These are phyloP conservation scores for Geopemphigus sp. DNA, from an alignment of 1,140 invertebrate genomes.

Conservation along the genomic window DNA sequence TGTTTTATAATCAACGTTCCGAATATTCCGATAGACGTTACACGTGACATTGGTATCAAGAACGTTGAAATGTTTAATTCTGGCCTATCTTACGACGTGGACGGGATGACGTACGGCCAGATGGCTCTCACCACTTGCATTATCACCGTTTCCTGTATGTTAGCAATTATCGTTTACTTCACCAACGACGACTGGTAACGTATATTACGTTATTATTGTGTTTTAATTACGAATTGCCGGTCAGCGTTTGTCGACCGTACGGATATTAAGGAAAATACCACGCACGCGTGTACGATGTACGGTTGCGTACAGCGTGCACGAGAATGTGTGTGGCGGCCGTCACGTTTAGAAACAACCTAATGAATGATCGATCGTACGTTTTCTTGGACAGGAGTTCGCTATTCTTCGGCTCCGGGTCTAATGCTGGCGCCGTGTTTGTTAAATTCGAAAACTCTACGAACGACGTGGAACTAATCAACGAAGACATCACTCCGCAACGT, in stretches of 20 bases:
- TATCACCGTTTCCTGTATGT: background rate
- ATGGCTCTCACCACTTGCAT: background rate
- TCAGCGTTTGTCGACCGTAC: no score
- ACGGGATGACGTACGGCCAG: slow-evolving; percentile 35
- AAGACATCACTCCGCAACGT: slow-evolving; percentile 1
- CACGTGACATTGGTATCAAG: background rate
- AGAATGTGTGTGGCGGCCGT: no score
- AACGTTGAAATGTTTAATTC: slow-evolving; percentile 15
- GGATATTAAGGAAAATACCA: no score
- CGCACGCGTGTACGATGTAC: no score
- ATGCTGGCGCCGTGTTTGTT: background rate
- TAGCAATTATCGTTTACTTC: slow-evolving; percentile 11
- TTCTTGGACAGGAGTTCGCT: background rate
- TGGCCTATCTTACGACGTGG: slow-evolving; percentile 2
- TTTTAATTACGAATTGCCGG: no score
- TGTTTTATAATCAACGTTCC: background rate
- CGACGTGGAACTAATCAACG: slow-evolving; percentile 7
- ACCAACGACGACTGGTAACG: slow-evolving; percentile 2
- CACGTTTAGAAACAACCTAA: no score
- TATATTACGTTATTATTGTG: background rate
- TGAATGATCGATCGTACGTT: no score
- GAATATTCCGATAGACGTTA: background rate
- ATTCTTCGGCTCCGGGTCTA: background rate
- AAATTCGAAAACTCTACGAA: slow-evolving; percentile 16
- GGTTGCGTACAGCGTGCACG: no score